Base-by-base conservation (phyloP, 2,888 invertebrate species). In the Scotopteryx bipunctaria region DNA sequence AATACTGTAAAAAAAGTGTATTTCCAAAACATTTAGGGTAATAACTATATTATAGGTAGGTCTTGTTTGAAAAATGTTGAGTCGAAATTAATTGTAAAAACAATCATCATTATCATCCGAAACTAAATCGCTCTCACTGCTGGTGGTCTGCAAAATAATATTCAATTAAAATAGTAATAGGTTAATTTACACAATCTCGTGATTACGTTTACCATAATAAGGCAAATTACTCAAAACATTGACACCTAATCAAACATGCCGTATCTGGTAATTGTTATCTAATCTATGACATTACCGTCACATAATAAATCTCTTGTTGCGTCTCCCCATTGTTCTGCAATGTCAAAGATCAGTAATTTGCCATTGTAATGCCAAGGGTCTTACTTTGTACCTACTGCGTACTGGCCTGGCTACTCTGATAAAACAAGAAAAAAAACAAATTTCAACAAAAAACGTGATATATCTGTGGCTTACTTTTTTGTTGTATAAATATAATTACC, bases 321-420 rank as follows among this genome's bases (percentile, higher is more conserved):
- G 76, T 78, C 78, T 76, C 69, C 59, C 86, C 85, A 87, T 88
- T 88, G 87, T 88, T 85, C 79, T 76, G 68, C 70, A 74, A 84
- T 85, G 88, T 86, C 86, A 89, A 86, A 89, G 89, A 88, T 89
- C 86, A 85, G 83, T 83, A 84, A 87, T 87, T 86, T 87, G 82
- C 86, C 81, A 82, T 87, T 86, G 85, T 82, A 72, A 78, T 73
- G 67, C 76, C 71, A 70, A 67, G 61, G 70, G 68, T 62, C 55
- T 61, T 62, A 65, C 66, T 61, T 29, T 51, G 14, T 37, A 53
- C 27, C 27, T 33, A 48, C 44, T 40, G 29, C 37, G 43, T 52
- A 48, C 27, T 50, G 41, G 38, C 43, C 51, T 37, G 37, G 57
- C 49, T 55, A 57, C 57, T 66, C 66, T 58, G 61, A 64, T 66